These are phyloP conservation scores for Homalodisca vitripennis DNA, from an alignment of 1,140 invertebrate genomes.

Conservation along the genomic window DNA sequence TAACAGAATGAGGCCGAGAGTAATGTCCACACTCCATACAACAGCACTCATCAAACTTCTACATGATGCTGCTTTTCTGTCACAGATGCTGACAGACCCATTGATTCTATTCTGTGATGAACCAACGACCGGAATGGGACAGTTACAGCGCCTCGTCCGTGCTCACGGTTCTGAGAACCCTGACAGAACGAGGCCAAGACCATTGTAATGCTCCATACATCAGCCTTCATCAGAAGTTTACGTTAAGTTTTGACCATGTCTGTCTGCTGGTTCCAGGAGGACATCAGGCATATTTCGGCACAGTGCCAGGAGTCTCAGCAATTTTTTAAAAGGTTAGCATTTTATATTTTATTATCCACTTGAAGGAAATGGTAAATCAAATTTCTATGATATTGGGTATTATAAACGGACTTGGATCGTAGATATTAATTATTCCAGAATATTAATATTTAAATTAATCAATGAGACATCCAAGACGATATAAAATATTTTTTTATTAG, in stretches of 20 bases:
- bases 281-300: conserved; percentile 77
- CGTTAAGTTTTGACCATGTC: conserved; percentile 88
- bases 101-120: conserved; percentile 98
- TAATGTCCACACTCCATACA: neutral
- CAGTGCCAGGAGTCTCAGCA: conserved; percentile 56
- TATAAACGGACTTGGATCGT: too few relatives aligned
- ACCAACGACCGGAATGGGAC: conserved; percentile 69
- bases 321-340: conserved; percentile 68
- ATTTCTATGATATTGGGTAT: neutral
- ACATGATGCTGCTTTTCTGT: too few relatives aligned
- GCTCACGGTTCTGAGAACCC: conserved; percentile 33
- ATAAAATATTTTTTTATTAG: too few relatives aligned
- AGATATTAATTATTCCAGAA: too few relatives aligned
- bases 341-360: too few relatives aligned
- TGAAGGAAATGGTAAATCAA: neutral
- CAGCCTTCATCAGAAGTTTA: conserved; percentile 94
- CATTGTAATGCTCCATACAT: conserved; percentile 93
- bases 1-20: too few relatives aligned
- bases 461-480: too few relatives aligned
- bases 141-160: conserved; percentile 39
- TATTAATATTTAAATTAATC: too few relatives aligned
- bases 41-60: neutral
- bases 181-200: conserved; percentile 46
- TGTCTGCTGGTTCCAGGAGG: conserved; percentile 77
- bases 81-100: conserved; percentile 61